These are phyloP conservation scores for Chrysotoxum bicinctum DNA, from an alignment of 2,888 invertebrate genomes.

Conservation along the genomic window DNA sequence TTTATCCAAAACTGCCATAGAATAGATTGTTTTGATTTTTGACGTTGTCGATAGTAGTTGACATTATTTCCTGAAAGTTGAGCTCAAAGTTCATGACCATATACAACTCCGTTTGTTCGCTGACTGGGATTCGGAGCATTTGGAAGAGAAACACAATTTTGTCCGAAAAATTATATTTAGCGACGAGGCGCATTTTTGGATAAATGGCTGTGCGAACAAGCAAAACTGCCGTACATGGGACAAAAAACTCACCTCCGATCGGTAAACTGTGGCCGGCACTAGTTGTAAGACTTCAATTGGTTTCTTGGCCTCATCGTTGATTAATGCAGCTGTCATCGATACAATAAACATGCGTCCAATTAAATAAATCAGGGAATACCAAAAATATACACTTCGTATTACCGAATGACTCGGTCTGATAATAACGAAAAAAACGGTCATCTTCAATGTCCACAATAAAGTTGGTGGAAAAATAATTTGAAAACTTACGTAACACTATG, in stretches of 20 bases:
- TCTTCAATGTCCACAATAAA: not conserved
- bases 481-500: constrained; percentile 86
- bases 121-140: too few species aligned
- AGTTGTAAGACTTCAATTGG: constrained; percentile 82
- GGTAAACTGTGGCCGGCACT: constrained; percentile 81
- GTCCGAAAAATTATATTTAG: too few species aligned
- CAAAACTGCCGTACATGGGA: too few species aligned
- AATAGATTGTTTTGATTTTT: too few species aligned
- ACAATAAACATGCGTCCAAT: constrained; percentile 82
- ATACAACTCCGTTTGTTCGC: too few species aligned
- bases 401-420: constrained; percentile 79
- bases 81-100: too few species aligned
- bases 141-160: too few species aligned
- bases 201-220: too few species aligned
- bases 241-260: constrained; percentile 80
- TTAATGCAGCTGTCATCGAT: constrained; percentile 82
- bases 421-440: not conserved
- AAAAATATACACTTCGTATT: constrained; percentile 81
- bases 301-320: constrained; percentile 82
- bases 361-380: constrained; percentile 82
- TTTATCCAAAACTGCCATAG: too few species aligned
- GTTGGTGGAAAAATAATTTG: not conserved
- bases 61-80: too few species aligned
- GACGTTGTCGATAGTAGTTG: too few species aligned
- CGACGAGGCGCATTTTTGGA: too few species aligned